phyloP scores from a whole-genome alignment of 2,797 vertebrate genomes.

The Podarcis lilfordi region DNA sequence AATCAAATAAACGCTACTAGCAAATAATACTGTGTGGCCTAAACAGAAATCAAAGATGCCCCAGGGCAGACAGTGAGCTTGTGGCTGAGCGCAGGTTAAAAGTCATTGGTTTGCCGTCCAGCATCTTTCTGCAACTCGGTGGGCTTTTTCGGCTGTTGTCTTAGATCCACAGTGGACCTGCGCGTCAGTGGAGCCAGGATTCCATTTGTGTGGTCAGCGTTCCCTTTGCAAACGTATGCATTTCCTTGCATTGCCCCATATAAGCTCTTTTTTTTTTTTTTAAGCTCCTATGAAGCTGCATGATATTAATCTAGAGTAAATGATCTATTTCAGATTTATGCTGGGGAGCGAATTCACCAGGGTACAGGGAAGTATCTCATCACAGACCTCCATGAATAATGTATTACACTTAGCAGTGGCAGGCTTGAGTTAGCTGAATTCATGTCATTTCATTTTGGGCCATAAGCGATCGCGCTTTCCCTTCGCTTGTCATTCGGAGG shows the following conservation, averaged over 20 bases:
- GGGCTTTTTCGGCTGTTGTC: background rate
- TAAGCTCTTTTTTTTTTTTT: background rate
- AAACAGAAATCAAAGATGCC: background rate
- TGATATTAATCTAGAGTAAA: constrained; percentile 35
- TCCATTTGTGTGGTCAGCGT: background rate
- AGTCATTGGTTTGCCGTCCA: background rate
- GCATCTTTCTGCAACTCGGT: background rate
- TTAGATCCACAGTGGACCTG: background rate
- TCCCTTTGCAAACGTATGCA: constrained; percentile 8
- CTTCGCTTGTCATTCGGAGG: constrained; percentile 65
- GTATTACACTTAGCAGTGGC: constrained; percentile 50
- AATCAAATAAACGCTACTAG: no score
- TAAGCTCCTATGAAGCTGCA: constrained; percentile 25
- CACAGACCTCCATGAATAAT: constrained; percentile 63
- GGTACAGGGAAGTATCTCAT: constrained; percentile 58
- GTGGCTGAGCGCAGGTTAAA: background rate
- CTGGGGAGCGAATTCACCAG: constrained; percentile 51
- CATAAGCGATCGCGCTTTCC: constrained; percentile 57
- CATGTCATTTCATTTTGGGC: constrained; percentile 61
- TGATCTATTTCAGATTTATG: constrained; percentile 45
- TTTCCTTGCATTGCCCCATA: background rate
- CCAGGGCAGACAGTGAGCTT: background rate
- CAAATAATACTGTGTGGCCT: background rate
- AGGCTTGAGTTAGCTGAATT: constrained; percentile 56
- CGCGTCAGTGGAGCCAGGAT: background rate